Evolutionary conservation across 2,888 invertebrate genomes (phyloP), one percentile per base, ranked within the genome.

Genomic region (Gastrophysa polygoni): DNA sequence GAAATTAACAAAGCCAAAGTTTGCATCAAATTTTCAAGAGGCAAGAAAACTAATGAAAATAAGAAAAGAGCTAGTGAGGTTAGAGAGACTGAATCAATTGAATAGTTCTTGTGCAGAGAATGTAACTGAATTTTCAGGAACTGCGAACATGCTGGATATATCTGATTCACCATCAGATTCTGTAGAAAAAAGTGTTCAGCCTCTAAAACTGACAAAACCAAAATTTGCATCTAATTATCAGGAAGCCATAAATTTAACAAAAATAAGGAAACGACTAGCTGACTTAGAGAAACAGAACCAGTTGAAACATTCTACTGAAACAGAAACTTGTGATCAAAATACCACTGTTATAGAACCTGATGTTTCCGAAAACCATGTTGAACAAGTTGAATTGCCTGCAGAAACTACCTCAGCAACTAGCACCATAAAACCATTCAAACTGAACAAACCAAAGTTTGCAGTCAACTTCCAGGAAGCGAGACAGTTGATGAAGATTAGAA

Each of bases 401-500:
- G 17, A 38, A 7, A 28, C 28, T n/a, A n/a, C 11, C 14, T 10
- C 14, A 24, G 46, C 11, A 38, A 28, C 29, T 16, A 38, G 1
- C n/a, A n/a, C 32, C 4, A 28, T 5, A 16, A 34, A 48, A 18
- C 67, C 62, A 54, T 51, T 73, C 11, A 73, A 71, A 56, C 68
- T 68, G 29, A 88, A 86, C 67, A 90, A 90, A 75, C 89, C 88
- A 0, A 90, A 88, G 81, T 86, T 88, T 60, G 89, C 89, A 0
- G 87, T 87, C 0, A 90, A 89, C 77, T 83, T 89, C 46, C 84
- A 85, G 69, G 90, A 90, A 81, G 89, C 89, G 0, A 86, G 84
- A 70, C 84, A 84, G 68, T 78, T 89, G 55, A 88, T 88, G 84
- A 89, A 88, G 78, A 86, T 89, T 76, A 81, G 89, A 5, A 89